These are phyloP conservation scores for Sialis fuliginosa DNA, from an alignment of 2,888 invertebrate genomes.

Conservation along the genomic window DNA sequence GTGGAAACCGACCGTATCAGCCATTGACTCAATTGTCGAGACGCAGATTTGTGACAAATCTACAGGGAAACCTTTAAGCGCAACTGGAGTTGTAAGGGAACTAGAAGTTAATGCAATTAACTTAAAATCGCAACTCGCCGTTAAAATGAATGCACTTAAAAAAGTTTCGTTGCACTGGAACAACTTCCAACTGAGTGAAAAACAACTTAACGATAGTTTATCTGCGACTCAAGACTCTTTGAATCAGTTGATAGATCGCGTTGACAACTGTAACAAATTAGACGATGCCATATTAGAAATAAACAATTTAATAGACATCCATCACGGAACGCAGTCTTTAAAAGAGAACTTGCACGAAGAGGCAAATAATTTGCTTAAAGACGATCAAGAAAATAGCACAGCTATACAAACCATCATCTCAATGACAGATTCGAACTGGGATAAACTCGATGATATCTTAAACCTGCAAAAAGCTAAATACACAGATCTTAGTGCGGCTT, in stretches of 20 bases:
- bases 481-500: constrained; percentile 48
- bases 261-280: constrained; percentile 28
- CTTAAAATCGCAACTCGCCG: constrained; percentile 44
- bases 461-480: constrained; percentile 58
- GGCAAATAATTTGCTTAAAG: constrained; percentile 61
- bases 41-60: constrained; percentile 52
- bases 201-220: constrained; percentile 46
- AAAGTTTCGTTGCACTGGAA: constrained; percentile 60
- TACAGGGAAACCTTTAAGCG: constrained; percentile 52
- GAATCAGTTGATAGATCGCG: constrained; percentile 33
- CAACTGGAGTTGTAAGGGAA: constrained; percentile 51
- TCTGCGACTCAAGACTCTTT: constrained; percentile 37
- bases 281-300: constrained; percentile 30
- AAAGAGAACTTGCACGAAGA: constrained; percentile 61
- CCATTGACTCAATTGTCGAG: constrained; percentile 47
- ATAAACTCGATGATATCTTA: constrained; percentile 55
- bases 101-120: constrained; percentile 52
- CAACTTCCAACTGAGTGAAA: constrained; percentile 57
- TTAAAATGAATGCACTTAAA: constrained; percentile 47
- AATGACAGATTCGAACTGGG: constrained; percentile 64
- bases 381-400: constrained; percentile 64
- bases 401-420: constrained; percentile 64
- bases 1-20: constrained; percentile 52
- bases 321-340: constrained; percentile 38
- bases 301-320: constrained; percentile 30